Conservation (phyloP, 2,888 invertebrate genomes). For the Lamellibrachia satsuma region DNA sequence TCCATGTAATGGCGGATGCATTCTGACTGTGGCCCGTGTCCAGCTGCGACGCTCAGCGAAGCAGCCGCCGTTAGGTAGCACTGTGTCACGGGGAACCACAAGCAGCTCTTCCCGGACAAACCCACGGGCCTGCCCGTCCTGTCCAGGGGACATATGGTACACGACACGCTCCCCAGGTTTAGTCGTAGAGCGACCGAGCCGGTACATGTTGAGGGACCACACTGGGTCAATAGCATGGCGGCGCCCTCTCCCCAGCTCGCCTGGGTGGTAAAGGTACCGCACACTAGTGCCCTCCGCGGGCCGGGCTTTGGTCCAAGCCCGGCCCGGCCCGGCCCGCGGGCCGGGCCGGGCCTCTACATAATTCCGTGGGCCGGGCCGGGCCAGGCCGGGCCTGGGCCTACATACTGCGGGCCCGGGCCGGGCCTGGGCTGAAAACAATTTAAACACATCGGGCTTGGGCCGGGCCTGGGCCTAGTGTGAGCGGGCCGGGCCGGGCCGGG, state of each 20-base stretch:
- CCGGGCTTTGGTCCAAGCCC: no score
- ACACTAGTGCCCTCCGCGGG: neutral
- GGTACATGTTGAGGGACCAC: slow-evolving; percentile 33
- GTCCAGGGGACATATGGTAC: slow-evolving; percentile 21
- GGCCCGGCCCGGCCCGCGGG: neutral
- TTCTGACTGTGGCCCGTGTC: no score
- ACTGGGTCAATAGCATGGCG: slow-evolving; percentile 39
- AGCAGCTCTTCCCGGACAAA: slow-evolving; percentile 33
- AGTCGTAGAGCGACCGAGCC: slow-evolving; percentile 10
- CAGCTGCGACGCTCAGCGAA: no score
- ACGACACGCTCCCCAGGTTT: slow-evolving; percentile 25
- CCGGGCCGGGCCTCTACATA: no score
- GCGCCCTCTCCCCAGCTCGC: slow-evolving; percentile 38
- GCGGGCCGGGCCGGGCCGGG: no score
- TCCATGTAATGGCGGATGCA: no score
- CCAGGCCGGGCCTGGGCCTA: no score
- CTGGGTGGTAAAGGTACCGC: slow-evolving; percentile 27
- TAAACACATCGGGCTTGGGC: no score
- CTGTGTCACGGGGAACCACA: slow-evolving; percentile 29
- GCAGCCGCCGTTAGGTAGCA: slow-evolving; percentile 20
- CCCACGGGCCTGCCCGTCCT: slow-evolving; percentile 25
- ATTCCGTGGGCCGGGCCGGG: no score
- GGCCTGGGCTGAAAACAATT: no score
- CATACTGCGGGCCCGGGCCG: no score
- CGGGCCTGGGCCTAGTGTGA: no score